phyloP scores from a whole-genome alignment of 2,888 invertebrate species.

The Lobophora halterata region DNA sequence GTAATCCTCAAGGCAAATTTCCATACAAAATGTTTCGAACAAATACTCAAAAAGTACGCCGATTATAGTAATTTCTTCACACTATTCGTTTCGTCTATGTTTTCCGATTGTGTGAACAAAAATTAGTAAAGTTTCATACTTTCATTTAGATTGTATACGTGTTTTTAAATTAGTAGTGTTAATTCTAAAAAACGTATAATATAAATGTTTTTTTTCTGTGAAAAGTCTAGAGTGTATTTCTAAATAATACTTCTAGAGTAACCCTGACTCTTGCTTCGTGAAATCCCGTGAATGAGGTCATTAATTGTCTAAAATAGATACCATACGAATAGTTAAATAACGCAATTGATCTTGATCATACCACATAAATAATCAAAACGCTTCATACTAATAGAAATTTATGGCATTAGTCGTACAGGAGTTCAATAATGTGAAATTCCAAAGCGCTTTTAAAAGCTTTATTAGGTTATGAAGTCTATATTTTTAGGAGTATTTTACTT shows the following conservation, averaged over 20 bases:
- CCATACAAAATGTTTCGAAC: not conserved
- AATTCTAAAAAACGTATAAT: too few species aligned
- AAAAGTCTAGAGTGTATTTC: too few species aligned
- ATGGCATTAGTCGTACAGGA: conserved; percentile 14
- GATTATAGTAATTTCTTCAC: too few species aligned
- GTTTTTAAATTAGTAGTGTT: not conserved
- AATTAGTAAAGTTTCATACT: too few species aligned
- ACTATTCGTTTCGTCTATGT: too few species aligned
- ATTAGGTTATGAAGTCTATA: too few species aligned
- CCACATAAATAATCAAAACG: conserved; percentile 22
- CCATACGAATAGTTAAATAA: conserved; percentile 20
- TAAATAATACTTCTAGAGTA: conserved; percentile 1
- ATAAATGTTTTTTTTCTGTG: too few species aligned
- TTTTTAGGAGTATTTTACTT: too few species aligned
- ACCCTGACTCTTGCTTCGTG: conserved; percentile 8
- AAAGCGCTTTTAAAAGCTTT: conserved; percentile 3
- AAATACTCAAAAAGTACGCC: not conserved
- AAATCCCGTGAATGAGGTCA: conserved; percentile 19
- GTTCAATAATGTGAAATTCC: conserved; percentile 20
- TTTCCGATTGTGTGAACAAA: too few species aligned
- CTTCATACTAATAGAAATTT: conserved; percentile 23
- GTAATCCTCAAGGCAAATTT: too few species aligned
- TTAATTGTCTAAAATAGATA: conserved; percentile 17
- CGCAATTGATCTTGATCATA: conserved; percentile 19
- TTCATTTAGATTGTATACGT: too few species aligned